Evolutionary conservation across 2,888 invertebrate genomes (phyloP).

Genomic region (Phengaris arion): DNA sequence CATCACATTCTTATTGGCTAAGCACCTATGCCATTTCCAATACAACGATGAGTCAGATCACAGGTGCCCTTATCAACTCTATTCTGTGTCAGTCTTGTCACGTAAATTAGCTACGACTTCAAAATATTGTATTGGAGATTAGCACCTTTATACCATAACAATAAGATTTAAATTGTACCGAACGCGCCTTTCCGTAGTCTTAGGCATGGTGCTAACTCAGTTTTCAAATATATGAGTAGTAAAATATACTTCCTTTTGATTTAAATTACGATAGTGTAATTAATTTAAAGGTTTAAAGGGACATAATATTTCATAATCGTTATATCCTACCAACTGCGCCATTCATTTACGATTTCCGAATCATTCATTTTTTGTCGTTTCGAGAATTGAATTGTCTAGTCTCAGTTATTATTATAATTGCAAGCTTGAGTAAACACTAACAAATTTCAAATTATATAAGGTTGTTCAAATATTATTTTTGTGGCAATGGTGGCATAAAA

Average conservation of each 20-base stretch:
- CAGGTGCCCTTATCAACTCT: slow-evolving; percentile 8
- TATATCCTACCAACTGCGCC: slow-evolving; percentile 6
- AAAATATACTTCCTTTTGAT: too few relatives aligned
- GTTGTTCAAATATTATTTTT: too few relatives aligned
- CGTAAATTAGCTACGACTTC: background rate
- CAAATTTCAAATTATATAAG: too few relatives aligned
- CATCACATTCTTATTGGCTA: background rate
- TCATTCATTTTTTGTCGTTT: too few relatives aligned
- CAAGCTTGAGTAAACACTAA: too few relatives aligned
- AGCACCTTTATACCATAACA: background rate
- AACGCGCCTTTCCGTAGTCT: background rate
- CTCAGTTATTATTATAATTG: too few relatives aligned
- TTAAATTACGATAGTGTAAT: background rate
- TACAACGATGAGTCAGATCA: background rate
- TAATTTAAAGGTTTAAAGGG: background rate
- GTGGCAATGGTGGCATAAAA: too few relatives aligned
- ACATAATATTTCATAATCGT: too few relatives aligned
- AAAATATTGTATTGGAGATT: background rate
- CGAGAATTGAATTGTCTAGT: too few relatives aligned
- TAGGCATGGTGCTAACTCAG: too few relatives aligned
- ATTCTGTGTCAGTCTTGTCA: slow-evolving; percentile 15
- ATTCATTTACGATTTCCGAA: background rate
- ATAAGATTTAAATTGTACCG: background rate
- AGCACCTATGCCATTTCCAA: background rate
- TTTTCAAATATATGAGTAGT: too few relatives aligned